Evolutionary conservation across 2,797 vertebrate species (phyloP).

Genomic region (Gymnoscopelus braueri): DNA sequence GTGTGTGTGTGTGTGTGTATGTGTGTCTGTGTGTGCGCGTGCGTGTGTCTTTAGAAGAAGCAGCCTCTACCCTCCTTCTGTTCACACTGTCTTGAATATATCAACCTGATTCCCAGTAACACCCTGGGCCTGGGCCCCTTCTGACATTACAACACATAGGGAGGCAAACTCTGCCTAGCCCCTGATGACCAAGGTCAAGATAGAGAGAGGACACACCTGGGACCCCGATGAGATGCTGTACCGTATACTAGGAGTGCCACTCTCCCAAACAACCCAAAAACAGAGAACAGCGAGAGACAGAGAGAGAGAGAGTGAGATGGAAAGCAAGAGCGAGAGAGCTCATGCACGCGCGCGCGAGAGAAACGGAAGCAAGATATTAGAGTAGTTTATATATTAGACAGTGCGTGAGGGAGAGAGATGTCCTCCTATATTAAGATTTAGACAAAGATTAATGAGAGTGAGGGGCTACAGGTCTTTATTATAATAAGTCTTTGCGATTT

Average conservation of each 20-base stretch:
- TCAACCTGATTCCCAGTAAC: slow-evolving; percentile 21
- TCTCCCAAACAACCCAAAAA: slow-evolving; percentile 11
- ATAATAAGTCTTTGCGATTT: no score
- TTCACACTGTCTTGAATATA: slow-evolving; percentile 4
- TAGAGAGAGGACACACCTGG: neutral
- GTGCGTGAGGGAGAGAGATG: no score
- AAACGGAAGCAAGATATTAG: no score
- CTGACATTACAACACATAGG: slow-evolving; percentile 6
- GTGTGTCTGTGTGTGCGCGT: neutral
- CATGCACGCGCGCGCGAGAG: no score
- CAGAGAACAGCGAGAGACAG: slow-evolving; percentile 25
- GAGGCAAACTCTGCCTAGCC: slow-evolving; percentile 14
- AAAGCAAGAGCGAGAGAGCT: neutral
- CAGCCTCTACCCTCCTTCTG: slow-evolving; percentile 19
- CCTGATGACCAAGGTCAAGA: slow-evolving; percentile 1
- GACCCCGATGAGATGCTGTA: slow-evolving; percentile 1
- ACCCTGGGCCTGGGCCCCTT: slow-evolving; percentile 29
- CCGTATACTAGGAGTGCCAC: slow-evolving; percentile 4
- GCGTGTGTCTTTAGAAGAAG: slow-evolving; percentile 5
- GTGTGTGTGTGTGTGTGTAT: neutral
- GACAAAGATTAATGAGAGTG: no score
- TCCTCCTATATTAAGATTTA: no score
- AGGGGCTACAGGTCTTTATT: no score
- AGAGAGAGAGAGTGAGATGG: no score
- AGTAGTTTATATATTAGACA: no score